Conservation (phyloP, 2,888 invertebrate genomes). For the Limenitis camilla region DNA sequence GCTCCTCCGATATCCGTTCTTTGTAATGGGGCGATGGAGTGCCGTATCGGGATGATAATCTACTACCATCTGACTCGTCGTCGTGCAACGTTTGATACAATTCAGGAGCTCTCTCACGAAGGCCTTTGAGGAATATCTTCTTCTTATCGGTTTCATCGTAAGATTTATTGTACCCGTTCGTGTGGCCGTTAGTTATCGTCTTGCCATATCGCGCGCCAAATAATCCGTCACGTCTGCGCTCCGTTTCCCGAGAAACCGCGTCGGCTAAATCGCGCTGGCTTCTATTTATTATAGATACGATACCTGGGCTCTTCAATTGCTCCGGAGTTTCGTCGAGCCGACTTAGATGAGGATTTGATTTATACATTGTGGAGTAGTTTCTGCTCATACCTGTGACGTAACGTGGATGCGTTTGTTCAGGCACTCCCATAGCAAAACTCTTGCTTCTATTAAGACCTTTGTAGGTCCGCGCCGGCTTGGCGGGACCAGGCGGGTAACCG, state of each 20-base stretch:
- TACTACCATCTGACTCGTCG: constrained; percentile 71
- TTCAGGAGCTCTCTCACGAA: constrained; percentile 82
- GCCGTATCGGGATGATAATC: constrained; percentile 60
- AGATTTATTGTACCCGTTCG: constrained; percentile 62
- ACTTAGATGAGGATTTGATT: constrained; percentile 85
- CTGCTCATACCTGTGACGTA: constrained; percentile 66
- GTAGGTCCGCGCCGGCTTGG: constrained; percentile 86
- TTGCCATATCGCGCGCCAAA: constrained; percentile 74
- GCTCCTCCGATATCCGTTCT: constrained; percentile 62
- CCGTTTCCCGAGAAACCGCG: constrained; percentile 71
- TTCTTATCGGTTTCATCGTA: constrained; percentile 76
- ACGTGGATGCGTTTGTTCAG: constrained; percentile 66
- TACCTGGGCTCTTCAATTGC: constrained; percentile 87
- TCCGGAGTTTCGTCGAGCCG: constrained; percentile 80
- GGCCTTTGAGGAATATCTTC: constrained; percentile 79
- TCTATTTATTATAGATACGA: constrained; percentile 88
- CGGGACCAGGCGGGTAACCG: constrained; percentile 76
- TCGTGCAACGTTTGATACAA: constrained; percentile 81
- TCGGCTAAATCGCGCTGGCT: constrained; percentile 86
- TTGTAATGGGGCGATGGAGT: constrained; percentile 68
- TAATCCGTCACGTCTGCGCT: constrained; percentile 68
- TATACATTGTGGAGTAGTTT: constrained; percentile 77
- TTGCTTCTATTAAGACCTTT: constrained; percentile 86
- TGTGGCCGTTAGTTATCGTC: constrained; percentile 68
- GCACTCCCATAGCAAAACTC: constrained; percentile 88